Percentiles rank a stretch among this genome's conserved stretches.
These are phyloP conservation scores for Melanotaenia nigrans DNA, from an alignment of 2,797 vertebrate genomes.

Conservation along the genomic window DNA sequence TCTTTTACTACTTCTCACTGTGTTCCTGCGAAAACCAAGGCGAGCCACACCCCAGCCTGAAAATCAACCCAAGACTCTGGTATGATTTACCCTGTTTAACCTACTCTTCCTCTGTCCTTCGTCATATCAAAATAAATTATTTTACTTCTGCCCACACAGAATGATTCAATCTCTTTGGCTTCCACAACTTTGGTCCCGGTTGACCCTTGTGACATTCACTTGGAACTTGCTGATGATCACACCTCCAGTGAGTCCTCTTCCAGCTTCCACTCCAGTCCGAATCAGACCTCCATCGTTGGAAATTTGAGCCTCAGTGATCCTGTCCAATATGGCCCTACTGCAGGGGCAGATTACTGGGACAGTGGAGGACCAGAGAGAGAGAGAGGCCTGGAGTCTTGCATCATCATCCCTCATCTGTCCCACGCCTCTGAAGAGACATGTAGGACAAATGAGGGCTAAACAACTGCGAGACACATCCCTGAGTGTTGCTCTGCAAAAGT, in stretches of 20 bases:
- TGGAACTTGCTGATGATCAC: conserved; percentile 53
- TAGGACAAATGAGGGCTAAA: conserved; percentile 15
- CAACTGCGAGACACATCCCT: background rate
- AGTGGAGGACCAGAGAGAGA: conserved; percentile 19
- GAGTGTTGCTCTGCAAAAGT: background rate
- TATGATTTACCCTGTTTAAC: conserved; percentile 22
- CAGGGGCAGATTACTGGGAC: conserved; percentile 30
- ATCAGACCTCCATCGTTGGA: conserved; percentile 10
- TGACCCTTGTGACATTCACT: conserved; percentile 60
- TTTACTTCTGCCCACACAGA: background rate
- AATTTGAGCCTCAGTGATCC: conserved; percentile 17
- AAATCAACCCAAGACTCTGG: conserved; percentile 63
- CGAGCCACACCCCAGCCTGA: conserved; percentile 12
- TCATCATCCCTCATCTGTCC: conserved; percentile 14
- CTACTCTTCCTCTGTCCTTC: background rate
- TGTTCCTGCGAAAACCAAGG: conserved; percentile 42
- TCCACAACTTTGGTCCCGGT: conserved; percentile 26
- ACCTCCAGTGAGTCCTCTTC: conserved; percentile 42
- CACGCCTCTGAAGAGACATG: conserved; percentile 21
- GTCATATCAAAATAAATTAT: background rate
- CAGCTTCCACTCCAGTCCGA: background rate
- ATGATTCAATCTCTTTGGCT: conserved; percentile 39
- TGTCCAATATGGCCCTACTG: background rate
- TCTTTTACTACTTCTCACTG: conserved; percentile 43
- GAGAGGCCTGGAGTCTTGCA: conserved; percentile 22